Evolutionary conservation across 2,113 vertebrate genomes (phyloP).

Genomic region (Cyanoderma ruficeps): DNA sequence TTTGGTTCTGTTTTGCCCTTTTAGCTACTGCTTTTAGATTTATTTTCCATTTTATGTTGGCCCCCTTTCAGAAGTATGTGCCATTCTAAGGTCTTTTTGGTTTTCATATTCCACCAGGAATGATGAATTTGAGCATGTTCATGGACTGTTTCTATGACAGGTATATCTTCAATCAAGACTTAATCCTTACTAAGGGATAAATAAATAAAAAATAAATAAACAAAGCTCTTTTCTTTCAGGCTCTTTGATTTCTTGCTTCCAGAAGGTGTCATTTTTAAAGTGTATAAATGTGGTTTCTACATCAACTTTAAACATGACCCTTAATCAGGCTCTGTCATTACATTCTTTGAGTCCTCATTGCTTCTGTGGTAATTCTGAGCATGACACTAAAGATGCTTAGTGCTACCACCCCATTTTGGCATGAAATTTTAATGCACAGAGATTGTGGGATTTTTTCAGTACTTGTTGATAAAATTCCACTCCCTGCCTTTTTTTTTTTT

Average conservation of each 20-base stretch:
- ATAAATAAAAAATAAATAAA: not conserved
- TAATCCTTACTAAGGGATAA: not conserved
- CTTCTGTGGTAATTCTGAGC: not conserved
- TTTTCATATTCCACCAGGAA: not conserved
- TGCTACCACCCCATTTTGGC: not conserved
- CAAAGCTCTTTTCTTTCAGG: not conserved
- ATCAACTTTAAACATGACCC: not conserved
- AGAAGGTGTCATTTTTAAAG: not conserved
- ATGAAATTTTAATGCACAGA: not conserved
- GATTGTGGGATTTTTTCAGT: not conserved
- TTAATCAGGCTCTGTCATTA: not conserved
- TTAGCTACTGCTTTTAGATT: not conserved
- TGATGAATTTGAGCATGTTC: not conserved
- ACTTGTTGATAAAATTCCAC: not conserved
- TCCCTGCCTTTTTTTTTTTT: fast-evolving
- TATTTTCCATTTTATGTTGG: not conserved
- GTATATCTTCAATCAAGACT: not conserved
- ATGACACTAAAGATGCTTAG: not conserved
- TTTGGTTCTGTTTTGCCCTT: not conserved
- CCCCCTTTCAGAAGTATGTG: not conserved
- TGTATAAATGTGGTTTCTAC: not conserved
- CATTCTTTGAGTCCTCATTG: not conserved
- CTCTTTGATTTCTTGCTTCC: not conserved
- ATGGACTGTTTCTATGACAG: not conserved
- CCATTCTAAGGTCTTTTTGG: not conserved